Conservation (phyloP, 2,888 invertebrate genomes). For the Phalera bucephala region DNA sequence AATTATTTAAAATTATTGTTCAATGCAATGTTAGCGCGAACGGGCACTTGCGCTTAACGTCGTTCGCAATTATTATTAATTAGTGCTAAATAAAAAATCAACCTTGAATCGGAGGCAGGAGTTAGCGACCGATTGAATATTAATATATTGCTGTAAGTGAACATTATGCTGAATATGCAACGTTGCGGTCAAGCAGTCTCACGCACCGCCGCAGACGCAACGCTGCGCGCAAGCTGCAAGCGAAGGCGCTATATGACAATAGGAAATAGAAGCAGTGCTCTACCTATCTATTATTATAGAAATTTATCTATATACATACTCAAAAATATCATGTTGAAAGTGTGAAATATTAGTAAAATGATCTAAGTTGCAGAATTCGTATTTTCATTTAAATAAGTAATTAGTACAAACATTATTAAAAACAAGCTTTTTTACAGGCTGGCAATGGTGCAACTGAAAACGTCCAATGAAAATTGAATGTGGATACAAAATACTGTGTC, state of each 20-base stretch:
- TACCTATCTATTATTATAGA: slow-evolving; percentile 1
- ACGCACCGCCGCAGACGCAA: slow-evolving; percentile 57
- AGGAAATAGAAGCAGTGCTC: slow-evolving; percentile 16
- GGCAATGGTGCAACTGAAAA: no score
- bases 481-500: no score
- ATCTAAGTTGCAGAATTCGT: no score
- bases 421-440: no score
- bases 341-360: no score
- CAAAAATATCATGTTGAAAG: no score
- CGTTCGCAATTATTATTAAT: slow-evolving; percentile 52
- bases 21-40: slow-evolving; percentile 25
- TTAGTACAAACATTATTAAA: no score
- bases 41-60: slow-evolving; percentile 28
- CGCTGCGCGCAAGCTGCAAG: slow-evolving; percentile 2
- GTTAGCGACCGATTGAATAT: slow-evolving; percentile 71
- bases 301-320: no score
- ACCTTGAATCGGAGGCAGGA: slow-evolving; percentile 66
- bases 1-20: slow-evolving; percentile 12
- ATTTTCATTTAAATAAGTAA: no score
- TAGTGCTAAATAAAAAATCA: slow-evolving; percentile 57
- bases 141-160: slow-evolving; percentile 61
- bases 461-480: no score
- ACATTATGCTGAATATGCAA: slow-evolving; percentile 67
- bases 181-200: slow-evolving; percentile 65
- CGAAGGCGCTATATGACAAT: slow-evolving; percentile 24